Base-by-base conservation (phyloP, 2,113 vertebrate genomes). In the Chaetops frenatus region DNA sequence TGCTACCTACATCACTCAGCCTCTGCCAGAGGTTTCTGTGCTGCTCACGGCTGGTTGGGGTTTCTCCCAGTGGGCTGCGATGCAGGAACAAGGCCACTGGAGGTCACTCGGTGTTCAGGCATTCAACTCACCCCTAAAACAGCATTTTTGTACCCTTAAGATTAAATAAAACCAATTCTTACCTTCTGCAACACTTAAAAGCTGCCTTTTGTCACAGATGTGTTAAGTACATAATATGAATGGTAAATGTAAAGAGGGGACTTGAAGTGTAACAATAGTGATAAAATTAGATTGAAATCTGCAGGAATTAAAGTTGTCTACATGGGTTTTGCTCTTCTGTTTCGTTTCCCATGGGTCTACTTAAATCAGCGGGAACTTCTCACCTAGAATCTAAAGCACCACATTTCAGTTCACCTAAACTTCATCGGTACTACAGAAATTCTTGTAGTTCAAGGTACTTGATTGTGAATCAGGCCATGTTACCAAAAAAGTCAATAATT, bases 101-200 rank as follows among this genome's bases (percentile, higher is more conserved):
- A 97, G 97, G 97, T 96, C 95, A 95, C 84, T 93, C 67, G n/a
- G 94, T 56, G n/a, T 85, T 72, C 97, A 98, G 96, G 86, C 51
- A 95, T 96, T 71, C 54, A 22, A 29, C 36, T 12, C 44, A 50
- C 74, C 38, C 58, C 56, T 17, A 7, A 66, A 82, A 65, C 36
- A 17, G 45, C 47, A 6, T 65, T 56, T 80, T 62, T 13, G 5
- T 21, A 44, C 71, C 42, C 53, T 0, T 5, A 27, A 28, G 6
- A 42, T 47, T 22, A 64, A 96, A 94, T 69, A 90, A 96, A 93
- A 80, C 86, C 86, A 72, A 74, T 29, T 69, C 88, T 87, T 36
- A 66, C 83, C 83, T 74, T 83, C 77, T 17, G 77, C 83, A 81
- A 94, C 88, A 72, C 65, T 74, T 40, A 51, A 36, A 78, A 54